phyloP scores from a whole-genome alignment of 2,888 invertebrate genomes.

The Calameuta idolon region DNA sequence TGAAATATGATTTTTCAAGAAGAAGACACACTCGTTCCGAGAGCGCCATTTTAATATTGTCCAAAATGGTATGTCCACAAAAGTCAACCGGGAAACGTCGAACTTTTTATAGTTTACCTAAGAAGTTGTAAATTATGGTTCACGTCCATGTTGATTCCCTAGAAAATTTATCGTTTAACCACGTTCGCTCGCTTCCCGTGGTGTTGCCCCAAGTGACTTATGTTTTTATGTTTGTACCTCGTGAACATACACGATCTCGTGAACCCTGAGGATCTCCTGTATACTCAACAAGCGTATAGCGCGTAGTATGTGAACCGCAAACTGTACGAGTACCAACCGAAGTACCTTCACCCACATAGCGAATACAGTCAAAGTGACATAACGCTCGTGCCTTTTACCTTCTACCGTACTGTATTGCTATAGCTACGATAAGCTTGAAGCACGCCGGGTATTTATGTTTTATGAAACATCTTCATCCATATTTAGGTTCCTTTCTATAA shows the following conservation, averaged over 20 bases:
- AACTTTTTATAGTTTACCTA: constrained; percentile 25
- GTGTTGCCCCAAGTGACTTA: constrained; percentile 43
- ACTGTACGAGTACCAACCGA: background rate
- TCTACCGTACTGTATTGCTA: background rate
- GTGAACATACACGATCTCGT: constrained; percentile 14
- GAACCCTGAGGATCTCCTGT: background rate
- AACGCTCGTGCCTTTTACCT: constrained; percentile 14
- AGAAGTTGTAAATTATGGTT: constrained; percentile 50
- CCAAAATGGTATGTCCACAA: background rate
- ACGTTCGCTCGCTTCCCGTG: constrained; percentile 38
- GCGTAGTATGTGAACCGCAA: background rate
- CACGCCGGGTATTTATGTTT: constrained; percentile 45
- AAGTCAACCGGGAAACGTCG: constrained; percentile 1
- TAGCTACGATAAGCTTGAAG: background rate
- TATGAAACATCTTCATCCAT: constrained; percentile 56
- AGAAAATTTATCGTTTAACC: constrained; percentile 24
- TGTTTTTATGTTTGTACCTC: constrained; percentile 32
- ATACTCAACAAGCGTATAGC: background rate
- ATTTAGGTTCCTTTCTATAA: constrained; percentile 53
- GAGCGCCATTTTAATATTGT: background rate
- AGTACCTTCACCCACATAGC: background rate
- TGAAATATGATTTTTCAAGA: background rate
- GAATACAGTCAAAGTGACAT: constrained; percentile 25
- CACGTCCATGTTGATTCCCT: constrained; percentile 36
- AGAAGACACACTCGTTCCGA: background rate